Percentiles rank a stretch among this genome's conserved stretches.
Evolutionary conservation across 1,140 invertebrate genomes (phyloP).

Genomic region (Trichogramma pretiosum): DNA sequence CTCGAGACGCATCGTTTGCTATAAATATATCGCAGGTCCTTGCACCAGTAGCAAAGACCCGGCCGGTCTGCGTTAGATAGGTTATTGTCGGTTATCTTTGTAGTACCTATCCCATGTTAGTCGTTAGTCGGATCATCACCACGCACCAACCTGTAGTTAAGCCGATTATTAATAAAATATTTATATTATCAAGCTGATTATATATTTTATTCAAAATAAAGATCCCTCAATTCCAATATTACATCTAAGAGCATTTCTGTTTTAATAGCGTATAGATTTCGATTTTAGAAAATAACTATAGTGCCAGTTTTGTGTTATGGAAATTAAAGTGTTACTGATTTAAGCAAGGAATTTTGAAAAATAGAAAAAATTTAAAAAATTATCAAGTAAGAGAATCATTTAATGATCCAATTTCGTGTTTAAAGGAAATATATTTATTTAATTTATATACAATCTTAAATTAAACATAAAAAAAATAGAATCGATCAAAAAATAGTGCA

Average conservation of each 20-base stretch:
- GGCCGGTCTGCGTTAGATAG: constrained; percentile 31
- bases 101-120: constrained; percentile 40
- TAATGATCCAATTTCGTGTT: constrained; percentile 3
- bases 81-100: constrained; percentile 33
- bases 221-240: constrained; percentile 16
- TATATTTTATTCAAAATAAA: constrained; percentile 17
- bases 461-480: too few relatives aligned
- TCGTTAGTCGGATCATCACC: constrained; percentile 41
- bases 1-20: constrained; percentile 19
- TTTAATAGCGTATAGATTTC: too few relatives aligned
- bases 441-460: too few relatives aligned
- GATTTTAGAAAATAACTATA: too few relatives aligned
- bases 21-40: constrained; percentile 16
- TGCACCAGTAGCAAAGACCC: constrained; percentile 24
- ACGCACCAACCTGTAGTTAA: constrained; percentile 41
- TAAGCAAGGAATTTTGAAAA: too few relatives aligned
- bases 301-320: too few relatives aligned
- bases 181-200: constrained; percentile 19
- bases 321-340: too few relatives aligned
- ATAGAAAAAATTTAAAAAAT: not conserved
- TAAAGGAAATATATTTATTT: constrained; percentile 5
- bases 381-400: not conserved
- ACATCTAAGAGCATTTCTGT: too few relatives aligned
- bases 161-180: constrained; percentile 30
- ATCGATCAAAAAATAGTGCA: too few relatives aligned